Conservation (phyloP, 2,113 vertebrate species). For the Phycodurus eques region DNA sequence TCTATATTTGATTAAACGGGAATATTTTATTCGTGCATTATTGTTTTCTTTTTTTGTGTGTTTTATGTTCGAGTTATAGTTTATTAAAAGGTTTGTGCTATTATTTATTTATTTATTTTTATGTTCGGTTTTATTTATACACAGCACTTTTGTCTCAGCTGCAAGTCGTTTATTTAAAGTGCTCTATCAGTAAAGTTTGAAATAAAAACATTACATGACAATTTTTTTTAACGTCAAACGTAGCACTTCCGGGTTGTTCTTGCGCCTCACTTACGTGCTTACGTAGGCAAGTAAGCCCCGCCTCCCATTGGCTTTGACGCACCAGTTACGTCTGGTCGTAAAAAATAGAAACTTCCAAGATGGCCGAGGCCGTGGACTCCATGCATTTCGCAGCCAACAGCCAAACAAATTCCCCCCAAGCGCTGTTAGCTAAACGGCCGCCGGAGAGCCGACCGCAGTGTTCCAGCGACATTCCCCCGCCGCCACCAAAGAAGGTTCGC, state of each 20-base stretch:
- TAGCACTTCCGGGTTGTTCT: background rate
- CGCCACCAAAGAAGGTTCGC: constrained; percentile 77
- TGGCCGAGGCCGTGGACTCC: constrained; percentile 82
- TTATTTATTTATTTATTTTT: too few relatives aligned
- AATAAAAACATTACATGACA: too few relatives aligned
- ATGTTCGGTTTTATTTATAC: too few relatives aligned
- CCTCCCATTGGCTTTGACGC: constrained; percentile 63
- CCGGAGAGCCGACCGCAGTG: constrained; percentile 68
- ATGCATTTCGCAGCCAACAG: constrained; percentile 75
- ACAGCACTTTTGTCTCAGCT: too few relatives aligned
- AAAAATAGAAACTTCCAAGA: constrained; percentile 93
- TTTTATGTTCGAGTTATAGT: too few relatives aligned
- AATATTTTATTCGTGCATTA: too few relatives aligned
- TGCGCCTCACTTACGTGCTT: constrained; percentile 28
- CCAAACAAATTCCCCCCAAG: constrained; percentile 68
- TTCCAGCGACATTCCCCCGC: constrained; percentile 73
- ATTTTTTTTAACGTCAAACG: too few relatives aligned
- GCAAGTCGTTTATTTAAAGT: too few relatives aligned
- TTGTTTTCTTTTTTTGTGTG: too few relatives aligned
- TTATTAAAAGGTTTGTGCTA: too few relatives aligned
- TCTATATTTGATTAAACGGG: too few relatives aligned
- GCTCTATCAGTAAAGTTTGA: too few relatives aligned
- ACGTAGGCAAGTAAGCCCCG: constrained; percentile 20
- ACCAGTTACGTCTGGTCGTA: constrained; percentile 83
- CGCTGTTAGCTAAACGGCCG: constrained; percentile 67